These are phyloP conservation scores for Thalpophila matura DNA, from an alignment of 2,888 invertebrate genomes.

Conservation along the genomic window DNA sequence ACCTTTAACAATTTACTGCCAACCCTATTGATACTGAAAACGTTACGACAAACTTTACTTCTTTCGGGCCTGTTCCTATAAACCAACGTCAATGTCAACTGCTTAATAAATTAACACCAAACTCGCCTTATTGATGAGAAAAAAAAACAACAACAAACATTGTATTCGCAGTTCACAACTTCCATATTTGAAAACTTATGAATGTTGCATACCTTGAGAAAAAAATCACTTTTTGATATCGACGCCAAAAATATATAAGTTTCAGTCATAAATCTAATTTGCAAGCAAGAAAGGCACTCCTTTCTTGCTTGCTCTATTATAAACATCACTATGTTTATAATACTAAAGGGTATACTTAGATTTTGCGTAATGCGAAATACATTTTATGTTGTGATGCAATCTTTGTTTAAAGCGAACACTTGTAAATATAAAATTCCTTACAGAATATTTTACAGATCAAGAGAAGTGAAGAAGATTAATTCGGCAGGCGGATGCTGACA, in stretches of 20 bases:
- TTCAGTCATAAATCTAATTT: slow-evolving; percentile 37
- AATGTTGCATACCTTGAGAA: slow-evolving; percentile 28
- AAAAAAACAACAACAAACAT: background rate
- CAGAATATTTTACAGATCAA: background rate
- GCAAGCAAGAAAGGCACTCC: slow-evolving; percentile 9
- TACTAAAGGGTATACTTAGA: slow-evolving; percentile 34
- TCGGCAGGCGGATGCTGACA: background rate
- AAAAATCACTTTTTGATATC: slow-evolving; percentile 17
- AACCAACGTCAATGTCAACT: background rate
- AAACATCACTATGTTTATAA: slow-evolving; percentile 36
- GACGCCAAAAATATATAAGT: background rate
- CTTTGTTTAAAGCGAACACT: slow-evolving; percentile 15
- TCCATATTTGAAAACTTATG: slow-evolving; percentile 3
- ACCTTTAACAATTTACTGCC: slow-evolving; percentile 15
- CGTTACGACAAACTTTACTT: background rate
- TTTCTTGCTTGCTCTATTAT: too few species aligned
- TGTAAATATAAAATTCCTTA: background rate
- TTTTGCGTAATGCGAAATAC: slow-evolving; percentile 17
- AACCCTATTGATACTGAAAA: slow-evolving; percentile 5
- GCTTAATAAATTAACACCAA: too few species aligned
- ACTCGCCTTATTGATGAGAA: background rate
- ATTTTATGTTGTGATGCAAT: slow-evolving; percentile 34
- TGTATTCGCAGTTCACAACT: background rate
- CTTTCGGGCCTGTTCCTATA: background rate
- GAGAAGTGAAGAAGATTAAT: background rate